Evolutionary conservation across 2,797 vertebrate genomes (phyloP), one percentile per base, ranked within the genome.

Genomic region (Eurystomus glaucurus): DNA sequence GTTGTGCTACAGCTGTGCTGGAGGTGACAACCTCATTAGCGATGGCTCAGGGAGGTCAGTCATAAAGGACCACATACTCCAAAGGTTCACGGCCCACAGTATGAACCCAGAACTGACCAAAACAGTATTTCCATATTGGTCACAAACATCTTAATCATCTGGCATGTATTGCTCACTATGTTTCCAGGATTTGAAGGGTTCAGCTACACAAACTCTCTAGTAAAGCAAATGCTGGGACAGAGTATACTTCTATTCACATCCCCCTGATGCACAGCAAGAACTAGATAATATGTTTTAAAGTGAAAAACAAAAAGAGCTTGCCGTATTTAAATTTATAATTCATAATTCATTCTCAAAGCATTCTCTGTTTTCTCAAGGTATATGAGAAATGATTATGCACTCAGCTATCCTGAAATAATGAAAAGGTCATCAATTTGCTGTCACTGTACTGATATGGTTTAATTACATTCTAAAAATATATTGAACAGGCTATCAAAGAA

Each of bases 361-460:
- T 25, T 80, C 66, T 52, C 46, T 33, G 23, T 48, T 92, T 88
- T 92, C 79, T 94, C 64, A 74, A 88, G 54, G 79, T 93, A 55
- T 88, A 96, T 94, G 94, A 97, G 96, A 97, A 97, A 97, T 93
- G 83, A 97, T 96, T 97, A 97, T 94, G 95, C 91, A 88, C 94
- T 97, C 97, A 97, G 93, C 96, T 98, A 95, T 88, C 96, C 91
- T 92, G 91, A 97, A 98, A 98, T 98, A 98, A 98, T 98, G 98
- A 98, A 98, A 98, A 97, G 97, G 84, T 97, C 97, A 98, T 98
- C 97, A 97, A 92, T 98, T 98, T 97, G 58, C 97, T 98, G 98
- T 98, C 98, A 96, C 74, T 52, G 92, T 48, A 91, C 95, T 96
- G 97, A 97, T 97, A 94, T 64, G 72, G 93, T 95, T 98, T 98